phyloP scores from a whole-genome alignment of 2,113 vertebrate species.

The Terrapene triunguis region DNA sequence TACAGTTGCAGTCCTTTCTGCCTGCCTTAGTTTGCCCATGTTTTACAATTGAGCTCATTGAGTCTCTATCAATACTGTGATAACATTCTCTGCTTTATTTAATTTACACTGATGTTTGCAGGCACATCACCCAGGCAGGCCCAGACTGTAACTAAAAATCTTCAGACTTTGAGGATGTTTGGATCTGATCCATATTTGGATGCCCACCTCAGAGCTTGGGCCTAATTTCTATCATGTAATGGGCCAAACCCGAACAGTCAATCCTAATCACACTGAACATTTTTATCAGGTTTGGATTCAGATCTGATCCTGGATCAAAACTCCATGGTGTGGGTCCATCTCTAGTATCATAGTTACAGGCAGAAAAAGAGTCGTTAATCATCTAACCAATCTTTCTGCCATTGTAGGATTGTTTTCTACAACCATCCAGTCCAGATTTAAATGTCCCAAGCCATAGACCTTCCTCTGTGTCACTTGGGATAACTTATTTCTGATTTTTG shows the following conservation, averaged over 20 bases:
- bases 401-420: neutral
- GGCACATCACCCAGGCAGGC: neutral
- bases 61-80: neutral
- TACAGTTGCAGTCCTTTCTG: neutral
- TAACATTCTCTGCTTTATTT: neutral
- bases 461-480: neutral
- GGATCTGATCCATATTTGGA: neutral
- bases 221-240: neutral
- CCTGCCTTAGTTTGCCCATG: neutral
- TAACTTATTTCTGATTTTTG: conserved; percentile 14
- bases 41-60: neutral
- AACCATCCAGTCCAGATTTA: neutral
- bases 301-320: neutral
- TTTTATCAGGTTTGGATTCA: neutral
- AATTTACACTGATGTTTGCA: neutral
- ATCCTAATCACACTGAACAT: neutral
- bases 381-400: neutral
- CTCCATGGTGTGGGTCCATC: neutral
- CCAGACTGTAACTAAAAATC: neutral
- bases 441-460: neutral
- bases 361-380: neutral
- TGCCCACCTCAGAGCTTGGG: neutral
- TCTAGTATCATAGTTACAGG: neutral
- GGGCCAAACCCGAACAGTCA: neutral
- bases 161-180: neutral